These are phyloP conservation scores for Malurus leucopterus DNA, from an alignment of 2,797 vertebrate species.

Conservation along the genomic window DNA sequence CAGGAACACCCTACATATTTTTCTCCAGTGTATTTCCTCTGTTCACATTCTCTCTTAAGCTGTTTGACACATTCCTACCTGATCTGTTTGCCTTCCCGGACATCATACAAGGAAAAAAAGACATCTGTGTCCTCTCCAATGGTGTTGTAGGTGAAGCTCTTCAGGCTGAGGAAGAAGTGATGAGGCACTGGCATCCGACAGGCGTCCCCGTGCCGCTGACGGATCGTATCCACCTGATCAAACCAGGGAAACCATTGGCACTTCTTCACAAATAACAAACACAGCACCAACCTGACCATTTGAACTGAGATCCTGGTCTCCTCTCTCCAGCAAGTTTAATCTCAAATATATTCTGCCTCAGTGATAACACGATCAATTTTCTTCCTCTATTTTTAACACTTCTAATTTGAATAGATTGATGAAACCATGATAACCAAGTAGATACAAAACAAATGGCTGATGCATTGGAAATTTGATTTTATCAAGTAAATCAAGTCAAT, in stretches of 20 bases:
- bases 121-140: constrained; percentile 97
- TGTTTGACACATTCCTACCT: constrained; percentile 75
- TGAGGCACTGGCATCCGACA: constrained; percentile 93
- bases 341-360: neutral
- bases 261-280: neutral
- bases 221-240: constrained; percentile 85
- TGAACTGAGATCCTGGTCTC: neutral
- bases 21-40: neutral
- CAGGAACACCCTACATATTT: fast-evolving
- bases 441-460: neutral
- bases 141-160: constrained; percentile 98
- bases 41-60: neutral
- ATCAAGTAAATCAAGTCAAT: neutral
- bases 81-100: constrained; percentile 94
- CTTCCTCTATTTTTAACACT: neutral
- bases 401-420: neutral
- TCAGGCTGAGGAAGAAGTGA: constrained; percentile 95
- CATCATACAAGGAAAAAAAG: constrained; percentile 94
- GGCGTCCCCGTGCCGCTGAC: constrained; percentile 89
- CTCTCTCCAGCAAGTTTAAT: neutral
- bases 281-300: neutral
- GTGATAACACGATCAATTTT: neutral
- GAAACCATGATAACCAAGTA: neutral
- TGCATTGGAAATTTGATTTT: neutral
- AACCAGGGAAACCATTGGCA: neutral